A percentile compares a stretch with the other conserved stretches of the same genome.
phyloP scores from a whole-genome alignment of 2,797 vertebrate species.

The Aotus griseimembra region DNA sequence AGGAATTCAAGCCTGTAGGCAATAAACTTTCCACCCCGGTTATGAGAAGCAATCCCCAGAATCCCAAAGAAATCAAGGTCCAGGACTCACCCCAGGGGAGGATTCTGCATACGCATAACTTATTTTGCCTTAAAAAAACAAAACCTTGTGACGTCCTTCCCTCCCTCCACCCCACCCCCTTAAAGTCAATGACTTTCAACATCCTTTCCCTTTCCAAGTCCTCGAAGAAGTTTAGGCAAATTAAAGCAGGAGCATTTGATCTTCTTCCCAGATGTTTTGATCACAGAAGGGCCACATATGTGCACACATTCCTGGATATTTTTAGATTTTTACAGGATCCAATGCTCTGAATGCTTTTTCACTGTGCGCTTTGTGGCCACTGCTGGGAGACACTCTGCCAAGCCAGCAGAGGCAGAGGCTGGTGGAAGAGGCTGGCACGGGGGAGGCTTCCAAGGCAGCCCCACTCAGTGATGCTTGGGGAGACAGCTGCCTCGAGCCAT shows the following conservation, averaged over 20 bases:
- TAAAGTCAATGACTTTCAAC: constrained; percentile 75
- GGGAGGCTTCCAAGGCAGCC: constrained; percentile 56
- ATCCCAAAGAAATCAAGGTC: constrained; percentile 33
- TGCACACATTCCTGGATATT: constrained; percentile 83
- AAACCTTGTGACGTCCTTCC: constrained; percentile 51
- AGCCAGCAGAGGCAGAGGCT: constrained; percentile 62
- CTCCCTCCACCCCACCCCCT: neutral
- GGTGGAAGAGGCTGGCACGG: constrained; percentile 70
- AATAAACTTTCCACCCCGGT: neutral
- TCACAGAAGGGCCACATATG: constrained; percentile 82
- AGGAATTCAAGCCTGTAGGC: constrained; percentile 61
- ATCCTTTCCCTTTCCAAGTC: constrained; percentile 73
- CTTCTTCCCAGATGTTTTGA: constrained; percentile 85
- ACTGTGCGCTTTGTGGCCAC: constrained; percentile 71
- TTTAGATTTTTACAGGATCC: constrained; percentile 84
- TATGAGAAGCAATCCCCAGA: constrained; percentile 60
- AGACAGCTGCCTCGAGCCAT: constrained; percentile 17
- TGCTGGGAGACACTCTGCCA: constrained; percentile 68
- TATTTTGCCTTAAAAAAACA: constrained; percentile 59
- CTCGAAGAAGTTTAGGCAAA: constrained; percentile 72
- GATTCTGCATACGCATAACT: constrained; percentile 36
- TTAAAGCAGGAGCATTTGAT: constrained; percentile 78
- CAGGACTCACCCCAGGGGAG: constrained; percentile 38
- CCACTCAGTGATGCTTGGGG: neutral
- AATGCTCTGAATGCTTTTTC: constrained; percentile 81